A percentile compares a stretch with the other conserved stretches of the same genome.
phyloP scores from a whole-genome alignment of 2,113 vertebrate genomes.

The Tinamus guttatus region DNA sequence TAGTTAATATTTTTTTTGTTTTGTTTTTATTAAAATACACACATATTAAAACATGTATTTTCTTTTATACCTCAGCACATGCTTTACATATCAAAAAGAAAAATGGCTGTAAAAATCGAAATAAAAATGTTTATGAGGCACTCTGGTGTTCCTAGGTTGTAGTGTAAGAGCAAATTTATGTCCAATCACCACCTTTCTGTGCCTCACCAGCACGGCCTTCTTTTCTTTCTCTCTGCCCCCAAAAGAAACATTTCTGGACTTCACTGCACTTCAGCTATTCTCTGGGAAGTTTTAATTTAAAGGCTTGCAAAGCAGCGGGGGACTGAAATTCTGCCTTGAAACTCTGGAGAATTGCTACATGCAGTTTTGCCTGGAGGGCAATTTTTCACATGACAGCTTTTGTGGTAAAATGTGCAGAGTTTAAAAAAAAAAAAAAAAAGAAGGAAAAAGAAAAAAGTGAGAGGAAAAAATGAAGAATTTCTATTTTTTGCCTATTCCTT shows the following conservation, averaged over 20 bases:
- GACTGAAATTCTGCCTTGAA: neutral
- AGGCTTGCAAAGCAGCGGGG: neutral
- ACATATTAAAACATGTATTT: neutral
- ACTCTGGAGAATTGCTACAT: neutral
- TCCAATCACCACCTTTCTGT: neutral
- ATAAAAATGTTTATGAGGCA: neutral
- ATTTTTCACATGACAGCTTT: neutral
- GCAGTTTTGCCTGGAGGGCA: neutral
- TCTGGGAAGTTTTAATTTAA: neutral
- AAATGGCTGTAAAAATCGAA: neutral
- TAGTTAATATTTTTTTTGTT: neutral
- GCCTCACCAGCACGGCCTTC: neutral
- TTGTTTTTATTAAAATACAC: neutral
- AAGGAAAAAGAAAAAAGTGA: neutral
- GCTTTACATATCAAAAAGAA: neutral
- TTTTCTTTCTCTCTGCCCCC: neutral
- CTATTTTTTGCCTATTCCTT: neutral
- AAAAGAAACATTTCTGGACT: neutral
- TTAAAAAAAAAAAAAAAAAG: neutral
- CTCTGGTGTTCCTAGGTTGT: neutral
- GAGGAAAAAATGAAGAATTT: neutral
- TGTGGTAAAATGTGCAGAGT: neutral
- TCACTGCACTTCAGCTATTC: neutral
- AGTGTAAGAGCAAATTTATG: neutral
- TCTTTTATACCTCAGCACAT: neutral